phyloP scores from a whole-genome alignment of 2,888 invertebrate species.

The Alitta virens region DNA sequence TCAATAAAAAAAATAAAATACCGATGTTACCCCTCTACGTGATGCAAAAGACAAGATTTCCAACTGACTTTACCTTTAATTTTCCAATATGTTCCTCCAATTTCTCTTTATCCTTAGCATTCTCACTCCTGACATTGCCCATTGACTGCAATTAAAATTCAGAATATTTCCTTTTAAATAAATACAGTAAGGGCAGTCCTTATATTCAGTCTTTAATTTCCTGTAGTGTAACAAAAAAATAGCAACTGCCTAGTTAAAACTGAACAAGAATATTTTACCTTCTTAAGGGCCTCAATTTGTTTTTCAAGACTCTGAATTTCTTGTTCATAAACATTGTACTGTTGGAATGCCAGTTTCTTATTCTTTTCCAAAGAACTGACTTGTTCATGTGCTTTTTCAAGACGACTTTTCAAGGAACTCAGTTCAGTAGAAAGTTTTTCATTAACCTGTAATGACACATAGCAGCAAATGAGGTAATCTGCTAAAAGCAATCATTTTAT shows the following conservation, averaged over 20 bases:
- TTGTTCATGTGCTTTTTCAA: slow-evolving; percentile 46
- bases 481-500: no score
- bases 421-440: slow-evolving; percentile 46
- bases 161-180: no score
- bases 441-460: slow-evolving; percentile 35
- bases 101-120: slow-evolving; percentile 15
- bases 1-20: background rate
- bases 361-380: slow-evolving; percentile 41
- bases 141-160: slow-evolving; percentile 11
- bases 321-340: slow-evolving; percentile 41
- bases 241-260: no score
- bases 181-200: no score
- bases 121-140: slow-evolving; percentile 17
- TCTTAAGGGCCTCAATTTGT: slow-evolving; percentile 40
- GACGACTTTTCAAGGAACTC: slow-evolving; percentile 38
- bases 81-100: slow-evolving; percentile 15
- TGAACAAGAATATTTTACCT: no score
- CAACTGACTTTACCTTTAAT: slow-evolving; percentile 13
- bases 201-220: no score
- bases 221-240: no score
- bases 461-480: no score
- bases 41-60: background rate
- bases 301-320: slow-evolving; percentile 41
- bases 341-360: slow-evolving; percentile 42
- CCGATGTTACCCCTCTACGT: background rate